These are phyloP conservation scores for Drosophila monieri DNA, from an alignment of 2,888 invertebrate species.

Conservation along the genomic window DNA sequence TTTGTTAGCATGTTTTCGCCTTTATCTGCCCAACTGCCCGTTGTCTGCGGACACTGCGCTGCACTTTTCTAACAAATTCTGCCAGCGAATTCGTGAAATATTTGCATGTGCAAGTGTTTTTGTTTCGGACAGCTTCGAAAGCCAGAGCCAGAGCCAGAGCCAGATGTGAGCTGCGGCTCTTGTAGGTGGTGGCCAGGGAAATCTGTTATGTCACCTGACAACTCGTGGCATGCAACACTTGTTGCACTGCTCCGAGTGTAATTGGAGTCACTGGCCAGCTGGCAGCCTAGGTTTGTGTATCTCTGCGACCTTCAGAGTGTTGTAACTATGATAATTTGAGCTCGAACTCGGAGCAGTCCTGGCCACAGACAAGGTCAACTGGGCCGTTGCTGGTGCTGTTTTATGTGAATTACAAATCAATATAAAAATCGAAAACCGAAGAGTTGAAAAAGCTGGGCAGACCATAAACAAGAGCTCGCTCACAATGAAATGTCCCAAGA, in stretches of 20 bases:
- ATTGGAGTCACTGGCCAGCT: conserved; percentile 48
- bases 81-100: conserved; percentile 64
- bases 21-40: conserved; percentile 34
- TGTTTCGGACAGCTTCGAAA: conserved; percentile 32
- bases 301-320: conserved; percentile 65
- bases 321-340: conserved; percentile 65
- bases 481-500: conserved; percentile 75
- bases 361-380: conserved; percentile 69
- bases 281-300: conserved; percentile 7
- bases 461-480: conserved; percentile 67
- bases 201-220: conserved; percentile 38
- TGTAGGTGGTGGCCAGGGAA: conserved; percentile 27
- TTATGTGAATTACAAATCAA: conserved; percentile 72
- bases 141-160: neutral
- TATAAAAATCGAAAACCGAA: conserved; percentile 69
- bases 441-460: conserved; percentile 72
- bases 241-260: conserved; percentile 65
- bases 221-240: conserved; percentile 23
- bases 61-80: conserved; percentile 77
- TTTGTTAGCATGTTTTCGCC: conserved; percentile 38
- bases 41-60: neutral
- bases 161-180: conserved; percentile 21
- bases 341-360: conserved; percentile 42
- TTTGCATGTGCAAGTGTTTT: conserved; percentile 73
- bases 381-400: conserved; percentile 28